Conservation (phyloP, 64 coral and sea anemone species). For the Montipora sp. region DNA sequence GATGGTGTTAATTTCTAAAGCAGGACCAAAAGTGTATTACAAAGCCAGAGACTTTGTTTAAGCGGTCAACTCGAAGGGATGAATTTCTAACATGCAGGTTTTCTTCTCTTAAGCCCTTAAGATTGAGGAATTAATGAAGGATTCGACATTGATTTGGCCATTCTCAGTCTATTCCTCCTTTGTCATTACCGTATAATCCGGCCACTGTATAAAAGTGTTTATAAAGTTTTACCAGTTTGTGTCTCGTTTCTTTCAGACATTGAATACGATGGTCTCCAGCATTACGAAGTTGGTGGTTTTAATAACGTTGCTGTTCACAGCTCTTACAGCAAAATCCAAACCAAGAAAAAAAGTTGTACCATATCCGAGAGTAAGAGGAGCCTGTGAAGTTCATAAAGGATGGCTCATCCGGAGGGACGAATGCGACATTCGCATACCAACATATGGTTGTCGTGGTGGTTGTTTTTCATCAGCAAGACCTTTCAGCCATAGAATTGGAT, state of each 20-base stretch:
- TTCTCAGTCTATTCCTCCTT: no score
- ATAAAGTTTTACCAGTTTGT: no score
- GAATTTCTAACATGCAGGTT: no score
- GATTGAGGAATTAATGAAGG: no score
- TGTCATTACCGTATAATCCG: no score
- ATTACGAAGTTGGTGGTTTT: conserved; percentile 1
- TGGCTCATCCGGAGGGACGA: conserved; percentile 14
- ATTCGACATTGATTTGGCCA: no score
- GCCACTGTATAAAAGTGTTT: no score
- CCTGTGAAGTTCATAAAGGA: conserved; percentile 21
- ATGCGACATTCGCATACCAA: conserved; percentile 44
- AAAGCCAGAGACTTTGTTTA: no score
- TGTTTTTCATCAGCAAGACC: conserved; percentile 87
- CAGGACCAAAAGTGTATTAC: no score
- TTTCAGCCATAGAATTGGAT: conserved; percentile 64
- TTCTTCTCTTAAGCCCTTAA: no score
- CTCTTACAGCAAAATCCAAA: not conserved
- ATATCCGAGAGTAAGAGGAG: not conserved
- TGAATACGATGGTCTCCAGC: not conserved
- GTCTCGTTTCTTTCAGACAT: not conserved
- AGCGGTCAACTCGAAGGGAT: no score
- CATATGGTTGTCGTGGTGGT: conserved; percentile 72
- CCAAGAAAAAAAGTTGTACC: not conserved
- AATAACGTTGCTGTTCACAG: not conserved
- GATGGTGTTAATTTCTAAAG: no score